Evolutionary conservation across 2,113 vertebrate species (phyloP), one percentile per base, ranked within the genome.

Genomic region (Oryctolagus cuniculus): DNA sequence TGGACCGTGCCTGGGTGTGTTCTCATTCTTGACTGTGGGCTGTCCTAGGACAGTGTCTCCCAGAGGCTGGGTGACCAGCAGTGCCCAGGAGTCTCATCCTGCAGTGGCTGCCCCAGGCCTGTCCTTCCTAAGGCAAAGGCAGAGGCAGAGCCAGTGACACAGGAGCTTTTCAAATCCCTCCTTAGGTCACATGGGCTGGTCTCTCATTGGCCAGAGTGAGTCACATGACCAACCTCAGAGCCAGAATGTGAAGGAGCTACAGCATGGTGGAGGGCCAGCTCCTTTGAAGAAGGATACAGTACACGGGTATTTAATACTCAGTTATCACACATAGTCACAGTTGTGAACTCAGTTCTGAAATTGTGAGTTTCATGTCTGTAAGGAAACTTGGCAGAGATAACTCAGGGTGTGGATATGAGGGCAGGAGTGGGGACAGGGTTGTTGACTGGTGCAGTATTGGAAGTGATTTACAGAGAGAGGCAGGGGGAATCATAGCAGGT

Each of bases 51-150:
- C 22, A 51, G 2, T 1, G 31, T 72, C 69, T 4, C n/a, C 44
- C 55, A 64, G 15, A 27, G 69, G 1, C 51, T 69, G 11, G 13
- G 21, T 63, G 89, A 72, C 53, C 29, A 73, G 36, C 1, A 51
- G 6, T 21, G n/a, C 12, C 69, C 22, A 25, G 21, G 13, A 38
- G 36, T 29, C 2, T 6, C 16, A 16, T 7, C 12, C 64, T 70
- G 25, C 64, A 31, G 17, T 22, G 66, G 9, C 21, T 16, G 75
- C 31, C n/a, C 61, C 12, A 15, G 53, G 11, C 27, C 11, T 0
- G 1, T 38, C 1, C 17, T 10, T 53, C 24, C 16, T 0, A 1
- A 22, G 69, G 53, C 49, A n/a, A 27, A 0, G 58, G 4, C 10
- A 58, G 24, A 67, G 13, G 21, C 17, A 0, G 72, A 24, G 64